Base-by-base conservation (phyloP, 1,140 invertebrate species). In the Nixonia krombeini region DNA sequence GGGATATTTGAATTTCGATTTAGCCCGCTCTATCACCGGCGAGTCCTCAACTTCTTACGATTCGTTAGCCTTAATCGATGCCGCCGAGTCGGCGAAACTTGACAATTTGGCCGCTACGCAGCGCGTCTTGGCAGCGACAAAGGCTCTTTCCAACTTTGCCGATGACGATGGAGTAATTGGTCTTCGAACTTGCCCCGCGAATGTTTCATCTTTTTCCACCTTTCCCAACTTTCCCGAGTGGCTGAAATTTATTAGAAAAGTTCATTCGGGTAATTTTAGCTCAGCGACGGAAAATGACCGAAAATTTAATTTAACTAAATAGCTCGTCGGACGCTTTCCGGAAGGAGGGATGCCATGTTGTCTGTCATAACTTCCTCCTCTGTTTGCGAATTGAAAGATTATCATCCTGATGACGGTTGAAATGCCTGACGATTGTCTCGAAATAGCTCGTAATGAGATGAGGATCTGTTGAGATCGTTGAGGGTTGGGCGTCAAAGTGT, bases 301-400 rank as follows among this genome's bases (percentile, higher is more conserved):
- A 21, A 21, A 21, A 3, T 21, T 3, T 21, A 21, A 21, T 21
- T 21, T 21, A 21, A 21, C 21, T 21, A 2, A 21, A n/a, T n/a
- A n/a, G n/a, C n/a, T 62, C 49, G 49, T 63, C 49, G 42, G 35
- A 37, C 6, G 6, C 4, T 15, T 28, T 16, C 26, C 25, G 26
- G 21, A 44, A 49, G 42, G 37, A 37, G 49, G 44, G 37, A 42
- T 40, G 23, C 17, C 2, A 42, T 65, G 57, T 65, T 49, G 61
- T 28, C 47, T 51, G 47, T 57, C 52, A 57, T 47, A 47, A 65
- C 52, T 65, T 65, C 57, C 61, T 52, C 25, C 52, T 45, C 29
- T n/a, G 8, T 12, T 46, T 28, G 28, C 10, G 33, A 45, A 57
- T 53, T 46, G 31, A 40, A 45, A 46, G 51, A 49, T 57, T 41